Conservation (phyloP, 2,113 vertebrate species). For the Gallinago paraguaiae region DNA sequence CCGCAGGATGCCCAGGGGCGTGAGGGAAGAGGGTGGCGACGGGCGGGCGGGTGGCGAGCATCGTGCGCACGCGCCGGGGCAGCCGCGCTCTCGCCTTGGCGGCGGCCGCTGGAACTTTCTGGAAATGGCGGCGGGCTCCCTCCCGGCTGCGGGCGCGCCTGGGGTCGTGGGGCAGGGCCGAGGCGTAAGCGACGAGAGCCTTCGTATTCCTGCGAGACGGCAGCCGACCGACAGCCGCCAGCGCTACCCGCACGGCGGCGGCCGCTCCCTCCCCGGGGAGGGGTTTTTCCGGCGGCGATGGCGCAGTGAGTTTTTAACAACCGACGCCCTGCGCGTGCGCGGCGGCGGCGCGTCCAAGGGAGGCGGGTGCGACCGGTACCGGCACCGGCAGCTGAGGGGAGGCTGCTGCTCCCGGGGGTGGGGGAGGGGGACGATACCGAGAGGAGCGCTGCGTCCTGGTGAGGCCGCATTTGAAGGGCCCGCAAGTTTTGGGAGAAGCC, state of each 20-base stretch:
- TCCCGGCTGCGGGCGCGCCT: background rate
- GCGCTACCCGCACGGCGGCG: fast-evolving
- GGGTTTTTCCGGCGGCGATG: slow-evolving; percentile 27
- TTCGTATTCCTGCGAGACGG: too few relatives aligned
- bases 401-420: fast-evolving
- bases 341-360: background rate
- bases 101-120: slow-evolving; percentile 64
- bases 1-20: background rate
- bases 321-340: slow-evolving; percentile 38
- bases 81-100: background rate
- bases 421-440: too few relatives aligned
- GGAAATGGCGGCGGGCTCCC: slow-evolving; percentile 52
- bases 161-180: background rate
- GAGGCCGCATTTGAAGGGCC: background rate
- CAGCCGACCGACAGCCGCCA: background rate
- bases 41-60: background rate
- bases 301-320: slow-evolving; percentile 63
- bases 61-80: background rate
- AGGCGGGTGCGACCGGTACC: background rate
- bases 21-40: background rate
- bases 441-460: background rate
- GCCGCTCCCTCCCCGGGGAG: background rate
- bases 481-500: background rate
- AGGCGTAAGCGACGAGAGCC: background rate
- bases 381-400: fast-evolving